Percentiles rank a stretch among this genome's conserved stretches.
Evolutionary conservation across 2,113 vertebrate genomes (phyloP).

Genomic region (Salvelinus alpinus): DNA sequence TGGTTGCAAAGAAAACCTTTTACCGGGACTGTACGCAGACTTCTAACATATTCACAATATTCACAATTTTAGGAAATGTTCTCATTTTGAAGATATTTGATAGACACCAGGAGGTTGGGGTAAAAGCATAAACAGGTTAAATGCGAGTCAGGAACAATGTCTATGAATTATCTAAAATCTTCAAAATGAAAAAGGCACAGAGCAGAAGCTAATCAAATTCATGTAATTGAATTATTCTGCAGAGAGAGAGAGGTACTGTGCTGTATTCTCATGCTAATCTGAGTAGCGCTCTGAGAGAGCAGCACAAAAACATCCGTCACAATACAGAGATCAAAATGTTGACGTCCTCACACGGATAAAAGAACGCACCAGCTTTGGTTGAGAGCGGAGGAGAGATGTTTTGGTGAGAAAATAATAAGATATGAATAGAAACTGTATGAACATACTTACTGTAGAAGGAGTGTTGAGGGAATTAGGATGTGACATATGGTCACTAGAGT

Average conservation of each 20-base stretch:
- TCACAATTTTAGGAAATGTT: background rate
- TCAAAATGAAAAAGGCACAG: no score
- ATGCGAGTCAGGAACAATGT: background rate
- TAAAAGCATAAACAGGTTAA: background rate
- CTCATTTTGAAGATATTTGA: background rate
- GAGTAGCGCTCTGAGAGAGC: background rate
- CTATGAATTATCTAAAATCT: background rate
- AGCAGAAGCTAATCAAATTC: background rate
- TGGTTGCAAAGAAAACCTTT: background rate
- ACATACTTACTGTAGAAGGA: background rate
- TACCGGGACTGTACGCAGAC: no score
- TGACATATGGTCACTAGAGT: background rate
- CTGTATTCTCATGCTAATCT: background rate
- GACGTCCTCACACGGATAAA: background rate
- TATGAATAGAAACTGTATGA: no score
- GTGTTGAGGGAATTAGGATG: background rate
- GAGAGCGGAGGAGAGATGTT: background rate
- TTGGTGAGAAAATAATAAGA: background rate
- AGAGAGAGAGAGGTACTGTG: background rate
- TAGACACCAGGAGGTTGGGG: no score
- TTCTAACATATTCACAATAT: no score
- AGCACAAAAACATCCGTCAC: background rate
- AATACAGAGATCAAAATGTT: background rate
- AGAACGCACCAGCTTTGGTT: background rate
- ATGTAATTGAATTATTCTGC: background rate